Evolutionary conservation across 2,888 invertebrate species (phyloP), one percentile per base, ranked within the genome.

Genomic region (Eupithecia subumbrata): DNA sequence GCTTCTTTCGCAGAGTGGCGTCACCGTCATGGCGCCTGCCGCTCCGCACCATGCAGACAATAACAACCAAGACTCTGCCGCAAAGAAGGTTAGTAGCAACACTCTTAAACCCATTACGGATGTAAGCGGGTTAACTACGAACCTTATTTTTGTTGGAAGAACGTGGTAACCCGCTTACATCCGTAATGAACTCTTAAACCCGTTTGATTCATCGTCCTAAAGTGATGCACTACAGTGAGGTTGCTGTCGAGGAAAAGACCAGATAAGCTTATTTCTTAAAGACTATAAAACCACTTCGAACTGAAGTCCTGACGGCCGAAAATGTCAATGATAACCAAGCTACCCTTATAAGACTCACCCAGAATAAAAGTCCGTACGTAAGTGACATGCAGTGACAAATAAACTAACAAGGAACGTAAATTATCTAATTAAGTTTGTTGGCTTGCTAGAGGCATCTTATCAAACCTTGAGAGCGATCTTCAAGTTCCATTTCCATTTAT

Each of bases 1-100:
- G 96, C 97, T 99, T 95, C 96, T 98, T 95, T 98, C 98, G 95
- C 98, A 98, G 96, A 97, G 97, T 95, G 97, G 97, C 96, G 98
- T 98, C 93, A 97, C 97, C 95, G 97, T 97, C 92, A 98, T 98
- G 97, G 97, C 98, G 95, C 97, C 97, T 89, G 97, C 97, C 95
- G 98, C 98, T 95, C 98, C 97, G 84, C 97, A 97, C 90, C 97
- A 97, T 89, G 96, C 97, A 83, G 98, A 98, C 95, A 98, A 98
- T 96, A 98, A 98, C 95, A 99, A 99, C 95, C 97, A 97, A 91
- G 97, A 97, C 94, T 96, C 96, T 87, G 99, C 98, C 91, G 98
- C 98, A 84, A 99, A 99, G 96, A 99, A 99, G 97, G 99, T 98
- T 94, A 96, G 63, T 45, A 25, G n/a, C 43, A 34, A 8, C 11